Evolutionary conservation across 2,797 vertebrate genomes (phyloP), one percentile per base, ranked within the genome.

Genomic region (Clarias fuscus): DNA sequence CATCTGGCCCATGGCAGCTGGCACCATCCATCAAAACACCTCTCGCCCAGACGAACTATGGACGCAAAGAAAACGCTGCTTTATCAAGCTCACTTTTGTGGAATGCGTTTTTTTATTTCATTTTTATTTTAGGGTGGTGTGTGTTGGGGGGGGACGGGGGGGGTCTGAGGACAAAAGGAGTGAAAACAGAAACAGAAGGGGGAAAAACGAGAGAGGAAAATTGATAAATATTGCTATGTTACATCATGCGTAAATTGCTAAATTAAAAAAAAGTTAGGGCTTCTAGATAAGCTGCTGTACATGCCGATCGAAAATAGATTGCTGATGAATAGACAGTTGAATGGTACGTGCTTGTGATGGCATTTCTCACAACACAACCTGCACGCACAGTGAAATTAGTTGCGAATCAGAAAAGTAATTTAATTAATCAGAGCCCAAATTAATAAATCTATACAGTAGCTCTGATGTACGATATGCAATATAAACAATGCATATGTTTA

Each of bases 1-100:
- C 95, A 95, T 95, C 95, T 95, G 95, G 95, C 93, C 91, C 85
- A 58, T 82, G 92, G 94, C 95, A 95, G 94, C 94, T 95, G 95
- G 93, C 93, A 91, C 93, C 93, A 94, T 95, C 94, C 92, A 95
- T 95, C 94, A 95, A 93, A 93, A 93, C 89, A 64, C 90, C 91
- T 92, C 89, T 58, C 90, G 90, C 91, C 90, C 62, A 67, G 68
- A 85, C 92, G 89, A 90, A 91, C 92, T 81, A 88, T 88, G 89
- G 85, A 5, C 89, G 89, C 90, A 85, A 61, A 86, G 91, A 90
- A 91, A 92, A 91, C 90, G 86, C 77, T 91, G 90, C 91, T 91
- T 79, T 91, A 93, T 94, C 93, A 92, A 93, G 91, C 93, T 90
- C 67, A 84, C 92, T 90, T 93, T 93, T 92, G 91, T 92, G 93